These are phyloP conservation scores for Aphelenchoides avenae DNA, from an alignment of 1,140 invertebrate genomes.

Conservation along the genomic window DNA sequence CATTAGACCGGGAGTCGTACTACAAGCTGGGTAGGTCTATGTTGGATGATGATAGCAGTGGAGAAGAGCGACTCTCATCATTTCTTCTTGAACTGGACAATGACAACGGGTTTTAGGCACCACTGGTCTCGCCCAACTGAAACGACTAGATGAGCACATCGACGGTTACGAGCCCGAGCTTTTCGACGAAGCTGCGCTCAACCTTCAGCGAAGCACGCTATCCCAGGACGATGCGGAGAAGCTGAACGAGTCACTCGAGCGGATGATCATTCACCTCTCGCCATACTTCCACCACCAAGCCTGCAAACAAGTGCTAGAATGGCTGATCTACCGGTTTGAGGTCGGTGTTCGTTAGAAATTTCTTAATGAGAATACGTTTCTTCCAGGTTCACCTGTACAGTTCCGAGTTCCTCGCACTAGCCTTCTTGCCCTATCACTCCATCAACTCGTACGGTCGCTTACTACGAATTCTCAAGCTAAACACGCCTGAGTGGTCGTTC, in stretches of 20 bases:
- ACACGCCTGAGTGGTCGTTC: slow-evolving; percentile 26
- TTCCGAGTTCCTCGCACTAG: slow-evolving; percentile 28
- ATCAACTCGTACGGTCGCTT: slow-evolving; percentile 40
- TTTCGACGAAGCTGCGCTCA: slow-evolving; percentile 18
- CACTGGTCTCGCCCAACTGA: slow-evolving; percentile 26
- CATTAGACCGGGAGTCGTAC: slow-evolving; percentile 25
- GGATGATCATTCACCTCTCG: slow-evolving; percentile 24
- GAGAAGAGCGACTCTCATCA: background rate
- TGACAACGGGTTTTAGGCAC: slow-evolving; percentile 24
- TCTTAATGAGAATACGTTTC: background rate
- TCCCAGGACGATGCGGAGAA: slow-evolving; percentile 27
- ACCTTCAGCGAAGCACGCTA: slow-evolving; percentile 33
- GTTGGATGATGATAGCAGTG: background rate
- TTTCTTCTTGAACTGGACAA: background rate
- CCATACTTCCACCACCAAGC: slow-evolving; percentile 45
- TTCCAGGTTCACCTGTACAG: slow-evolving; percentile 42
- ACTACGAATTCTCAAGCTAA: slow-evolving; percentile 33
- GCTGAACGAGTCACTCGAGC: slow-evolving; percentile 25
- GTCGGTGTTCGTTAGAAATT: slow-evolving; percentile 5
- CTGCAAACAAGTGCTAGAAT: slow-evolving; percentile 41
- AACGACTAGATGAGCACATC: slow-evolving; percentile 34
- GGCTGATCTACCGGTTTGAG: slow-evolving; percentile 42
- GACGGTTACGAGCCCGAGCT: slow-evolving; percentile 28
- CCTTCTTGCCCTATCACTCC: slow-evolving; percentile 35
- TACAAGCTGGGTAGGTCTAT: slow-evolving; percentile 33